These are phyloP conservation scores for Heliconius sara DNA, from an alignment of 2,888 invertebrate species.

Conservation along the genomic window DNA sequence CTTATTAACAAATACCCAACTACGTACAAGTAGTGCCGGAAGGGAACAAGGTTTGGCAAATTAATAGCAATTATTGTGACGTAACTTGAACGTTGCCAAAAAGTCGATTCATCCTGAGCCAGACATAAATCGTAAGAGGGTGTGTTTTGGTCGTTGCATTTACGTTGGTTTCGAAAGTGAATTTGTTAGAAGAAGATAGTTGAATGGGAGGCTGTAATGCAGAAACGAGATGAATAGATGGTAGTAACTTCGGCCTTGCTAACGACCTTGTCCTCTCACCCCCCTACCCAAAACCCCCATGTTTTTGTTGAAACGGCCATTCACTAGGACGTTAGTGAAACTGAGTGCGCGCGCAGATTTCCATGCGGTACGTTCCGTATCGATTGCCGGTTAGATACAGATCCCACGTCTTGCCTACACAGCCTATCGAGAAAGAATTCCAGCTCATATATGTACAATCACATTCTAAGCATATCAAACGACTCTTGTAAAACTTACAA, in stretches of 20 bases:
- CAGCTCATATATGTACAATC: constrained; percentile 47
- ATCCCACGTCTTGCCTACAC: constrained; percentile 60
- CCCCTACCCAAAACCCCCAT: constrained; percentile 61
- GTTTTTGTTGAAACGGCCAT: constrained; percentile 72
- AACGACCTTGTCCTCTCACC: constrained; percentile 73
- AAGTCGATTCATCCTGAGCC: constrained; percentile 49
- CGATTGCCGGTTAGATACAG: constrained; percentile 68
- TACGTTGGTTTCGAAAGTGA: constrained; percentile 71
- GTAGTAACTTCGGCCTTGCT: constrained; percentile 76
- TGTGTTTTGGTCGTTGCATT: constrained; percentile 69
- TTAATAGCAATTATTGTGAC: constrained; percentile 33
- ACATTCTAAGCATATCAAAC: constrained; percentile 51
- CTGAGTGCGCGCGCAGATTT: constrained; percentile 78
- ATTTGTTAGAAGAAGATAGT: constrained; percentile 59
- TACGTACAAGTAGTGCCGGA: constrained; percentile 28
- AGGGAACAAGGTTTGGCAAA: constrained; percentile 24
- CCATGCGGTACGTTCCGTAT: constrained; percentile 66
- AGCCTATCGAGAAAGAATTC: constrained; percentile 52
- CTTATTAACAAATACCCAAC: constrained; percentile 13
- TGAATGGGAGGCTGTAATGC: constrained; percentile 43
- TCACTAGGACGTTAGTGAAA: constrained; percentile 71
- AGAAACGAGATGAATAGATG: constrained; percentile 65
- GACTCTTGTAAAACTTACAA: constrained; percentile 8
- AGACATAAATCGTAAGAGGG: constrained; percentile 62
- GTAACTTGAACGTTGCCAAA: constrained; percentile 42